A percentile compares a stretch with the other conserved stretches of the same genome.
Conservation (phyloP, 1,140 invertebrate species). For the Marisa cornuarietis region DNA sequence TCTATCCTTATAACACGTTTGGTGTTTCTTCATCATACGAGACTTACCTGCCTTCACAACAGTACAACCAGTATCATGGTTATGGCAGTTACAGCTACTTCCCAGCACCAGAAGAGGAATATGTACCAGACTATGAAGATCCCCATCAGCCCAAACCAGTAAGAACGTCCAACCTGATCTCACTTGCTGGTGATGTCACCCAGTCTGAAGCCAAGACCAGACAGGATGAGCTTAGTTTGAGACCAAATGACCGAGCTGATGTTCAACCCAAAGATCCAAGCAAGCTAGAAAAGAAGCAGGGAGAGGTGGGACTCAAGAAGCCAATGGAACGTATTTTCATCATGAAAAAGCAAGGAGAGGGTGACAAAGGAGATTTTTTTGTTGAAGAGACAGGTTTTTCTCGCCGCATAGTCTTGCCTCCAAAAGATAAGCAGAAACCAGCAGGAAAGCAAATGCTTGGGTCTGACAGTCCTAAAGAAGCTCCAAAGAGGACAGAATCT, state of each 20-base stretch:
- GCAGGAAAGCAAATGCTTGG: too few relatives aligned
- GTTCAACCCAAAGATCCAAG: not conserved
- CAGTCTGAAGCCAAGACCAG: not conserved
- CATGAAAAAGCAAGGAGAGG: slow-evolving; percentile 14
- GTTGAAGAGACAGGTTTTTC: slow-evolving; percentile 11
- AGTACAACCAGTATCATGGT: too few relatives aligned
- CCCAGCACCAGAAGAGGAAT: not conserved
- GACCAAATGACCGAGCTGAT: not conserved
- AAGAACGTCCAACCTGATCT: slow-evolving; percentile 5
- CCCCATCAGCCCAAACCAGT: not conserved
- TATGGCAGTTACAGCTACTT: too few relatives aligned
- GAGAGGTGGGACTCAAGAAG: slow-evolving; percentile 2
- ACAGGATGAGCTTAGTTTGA: not conserved
- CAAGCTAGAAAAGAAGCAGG: not conserved
- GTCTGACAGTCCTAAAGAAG: too few relatives aligned
- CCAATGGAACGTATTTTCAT: slow-evolving; percentile 19
- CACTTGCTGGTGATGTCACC: slow-evolving; percentile 2
- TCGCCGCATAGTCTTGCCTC: slow-evolving; percentile 16
- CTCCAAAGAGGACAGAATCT: too few relatives aligned
- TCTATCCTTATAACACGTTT: too few relatives aligned
- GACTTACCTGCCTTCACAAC: too few relatives aligned
- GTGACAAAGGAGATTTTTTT: slow-evolving; percentile 1
- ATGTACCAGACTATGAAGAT: not conserved
- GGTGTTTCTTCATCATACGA: too few relatives aligned
- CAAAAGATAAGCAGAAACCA: slow-evolving; percentile 9